These are phyloP conservation scores for Philhelius pedissequus DNA, from an alignment of 2,888 invertebrate species.

Conservation along the genomic window DNA sequence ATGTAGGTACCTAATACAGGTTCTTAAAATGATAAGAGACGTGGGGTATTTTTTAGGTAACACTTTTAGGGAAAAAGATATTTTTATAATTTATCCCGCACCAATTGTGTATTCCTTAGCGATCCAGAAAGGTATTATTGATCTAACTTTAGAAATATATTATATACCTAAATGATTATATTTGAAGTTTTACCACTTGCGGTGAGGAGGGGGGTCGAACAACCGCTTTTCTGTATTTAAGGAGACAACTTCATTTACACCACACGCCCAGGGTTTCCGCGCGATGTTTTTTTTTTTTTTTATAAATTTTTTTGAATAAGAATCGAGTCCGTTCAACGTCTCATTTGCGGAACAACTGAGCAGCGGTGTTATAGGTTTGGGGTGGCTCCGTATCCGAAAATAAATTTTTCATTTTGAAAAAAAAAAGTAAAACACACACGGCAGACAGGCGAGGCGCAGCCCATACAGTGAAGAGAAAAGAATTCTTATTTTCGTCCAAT, in stretches of 20 bases:
- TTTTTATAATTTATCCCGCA: background rate
- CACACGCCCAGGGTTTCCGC: conserved; percentile 35
- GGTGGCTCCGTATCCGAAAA: conserved; percentile 67
- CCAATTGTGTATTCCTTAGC: background rate
- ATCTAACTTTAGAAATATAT: background rate
- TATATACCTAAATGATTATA: background rate
- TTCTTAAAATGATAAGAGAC: background rate
- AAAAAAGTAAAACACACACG: conserved; percentile 31
- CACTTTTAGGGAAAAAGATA: background rate
- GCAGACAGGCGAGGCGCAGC: background rate
- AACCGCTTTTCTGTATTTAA: background rate
- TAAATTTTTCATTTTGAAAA: conserved; percentile 57
- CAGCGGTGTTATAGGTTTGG: conserved; percentile 57
- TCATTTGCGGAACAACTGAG: conserved; percentile 70
- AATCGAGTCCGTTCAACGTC: conserved; percentile 70
- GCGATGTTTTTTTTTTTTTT: conserved; percentile 16
- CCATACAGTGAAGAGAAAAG: conserved; percentile 55
- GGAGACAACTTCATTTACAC: background rate
- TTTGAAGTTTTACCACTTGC: background rate
- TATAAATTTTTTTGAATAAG: background rate
- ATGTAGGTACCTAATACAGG: background rate
- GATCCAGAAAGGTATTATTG: background rate
- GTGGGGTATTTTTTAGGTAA: background rate
- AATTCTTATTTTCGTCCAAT: conserved; percentile 67
- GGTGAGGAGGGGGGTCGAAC: background rate